Conservation (phyloP, 1,140 invertebrate genomes). For the Lasioglossum baleicum region DNA sequence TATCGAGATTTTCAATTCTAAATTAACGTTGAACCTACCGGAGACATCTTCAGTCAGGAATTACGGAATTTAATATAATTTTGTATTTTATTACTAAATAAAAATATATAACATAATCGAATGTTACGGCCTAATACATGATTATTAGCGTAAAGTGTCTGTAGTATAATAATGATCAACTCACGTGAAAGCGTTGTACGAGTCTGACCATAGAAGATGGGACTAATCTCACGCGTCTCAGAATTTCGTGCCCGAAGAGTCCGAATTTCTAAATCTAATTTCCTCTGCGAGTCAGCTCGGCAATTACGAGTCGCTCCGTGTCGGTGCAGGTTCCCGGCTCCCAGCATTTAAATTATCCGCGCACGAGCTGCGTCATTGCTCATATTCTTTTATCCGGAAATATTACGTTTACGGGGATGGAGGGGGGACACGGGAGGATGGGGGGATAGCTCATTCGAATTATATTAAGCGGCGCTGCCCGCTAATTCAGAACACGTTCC, state of each 20-base stretch:
- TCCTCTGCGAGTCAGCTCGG: neutral
- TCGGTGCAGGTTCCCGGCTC: neutral
- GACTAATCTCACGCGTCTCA: neutral
- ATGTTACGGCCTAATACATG: too few species aligned
- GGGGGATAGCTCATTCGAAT: constrained; percentile 18
- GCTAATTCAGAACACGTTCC: constrained; percentile 54
- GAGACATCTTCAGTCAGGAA: too few species aligned
- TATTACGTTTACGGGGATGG: neutral
- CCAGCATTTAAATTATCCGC: neutral
- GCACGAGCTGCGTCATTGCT: constrained; percentile 21
- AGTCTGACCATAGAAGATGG: too few species aligned
- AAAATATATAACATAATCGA: too few species aligned
- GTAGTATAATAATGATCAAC: too few species aligned
- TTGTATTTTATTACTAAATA: too few species aligned
- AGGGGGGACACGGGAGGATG: too few species aligned
- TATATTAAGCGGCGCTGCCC: constrained; percentile 38
- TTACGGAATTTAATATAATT: too few species aligned
- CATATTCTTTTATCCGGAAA: constrained; percentile 32
- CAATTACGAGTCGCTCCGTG: constrained; percentile 6
- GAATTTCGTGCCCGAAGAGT: neutral
- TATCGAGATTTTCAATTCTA: too few species aligned
- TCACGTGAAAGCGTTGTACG: too few species aligned
- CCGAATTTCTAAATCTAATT: neutral
- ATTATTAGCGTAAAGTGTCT: too few species aligned
- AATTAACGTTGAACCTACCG: too few species aligned